Conservation (phyloP, 2,888 invertebrate species). For the Clusia tigrina region DNA sequence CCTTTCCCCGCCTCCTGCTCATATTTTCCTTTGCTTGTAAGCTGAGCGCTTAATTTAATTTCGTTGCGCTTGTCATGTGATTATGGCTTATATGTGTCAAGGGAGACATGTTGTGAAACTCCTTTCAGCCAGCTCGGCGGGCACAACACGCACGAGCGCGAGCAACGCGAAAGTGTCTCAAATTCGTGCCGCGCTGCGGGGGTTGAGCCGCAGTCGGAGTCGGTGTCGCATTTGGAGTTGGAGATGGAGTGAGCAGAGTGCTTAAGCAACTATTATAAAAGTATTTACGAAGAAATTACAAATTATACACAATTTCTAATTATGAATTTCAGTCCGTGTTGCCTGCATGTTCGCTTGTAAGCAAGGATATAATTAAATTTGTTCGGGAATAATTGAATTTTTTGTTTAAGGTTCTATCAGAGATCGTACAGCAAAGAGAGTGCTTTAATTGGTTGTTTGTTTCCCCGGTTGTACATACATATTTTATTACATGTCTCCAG, state of each 20-base stretch:
- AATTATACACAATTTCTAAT: slow-evolving; percentile 33
- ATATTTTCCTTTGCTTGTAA: slow-evolving; percentile 26
- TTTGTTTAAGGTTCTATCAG: too few species aligned
- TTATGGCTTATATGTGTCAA: slow-evolving; percentile 35
- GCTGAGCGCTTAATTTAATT: slow-evolving; percentile 46
- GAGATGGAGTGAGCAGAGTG: too few species aligned
- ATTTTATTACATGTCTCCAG: background rate
- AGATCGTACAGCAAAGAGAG: background rate
- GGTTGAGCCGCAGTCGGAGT: slow-evolving; percentile 17
- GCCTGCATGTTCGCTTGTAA: background rate
- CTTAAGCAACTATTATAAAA: slow-evolving; percentile 8
- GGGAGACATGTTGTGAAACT: slow-evolving; percentile 8
- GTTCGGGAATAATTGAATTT: background rate
- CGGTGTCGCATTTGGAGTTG: slow-evolving; percentile 14
- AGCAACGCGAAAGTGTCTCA: background rate
- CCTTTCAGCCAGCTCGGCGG: background rate
- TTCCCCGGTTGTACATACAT: background rate
- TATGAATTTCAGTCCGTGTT: slow-evolving; percentile 20
- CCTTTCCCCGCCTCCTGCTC: background rate
- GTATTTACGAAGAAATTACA: slow-evolving; percentile 44
- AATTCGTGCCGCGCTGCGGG: background rate
- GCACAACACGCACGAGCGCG: background rate
- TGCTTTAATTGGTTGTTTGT: background rate
- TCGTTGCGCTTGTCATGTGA: slow-evolving; percentile 39
- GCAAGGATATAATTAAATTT: background rate